Evolutionary conservation across 2,888 invertebrate species (phyloP), one percentile per base, ranked within the genome.

Genomic region (Ophraella communa): DNA sequence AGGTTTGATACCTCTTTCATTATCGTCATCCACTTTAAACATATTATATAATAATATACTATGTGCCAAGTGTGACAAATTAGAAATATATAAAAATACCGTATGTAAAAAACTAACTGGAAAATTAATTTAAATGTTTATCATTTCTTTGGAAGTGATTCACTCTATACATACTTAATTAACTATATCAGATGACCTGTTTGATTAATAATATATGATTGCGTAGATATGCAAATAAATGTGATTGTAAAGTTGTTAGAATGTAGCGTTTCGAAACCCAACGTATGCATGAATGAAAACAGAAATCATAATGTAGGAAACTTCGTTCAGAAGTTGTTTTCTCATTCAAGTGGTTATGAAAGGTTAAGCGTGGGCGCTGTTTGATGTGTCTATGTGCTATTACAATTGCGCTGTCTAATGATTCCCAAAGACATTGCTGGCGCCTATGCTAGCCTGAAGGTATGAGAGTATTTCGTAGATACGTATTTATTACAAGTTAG

Each of bases 311-410:
- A 72, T 71, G 60, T 72, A 71, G 73, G 73, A 73, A 73, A 73
- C 69, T 61, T 47, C 65, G 70, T 67, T 66, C 70, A 70, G 70
- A 66, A 73, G 71, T 72, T 69, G 72, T 73, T 73, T 72, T 74
- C 69, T 68, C 67, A 73, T 73, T 72, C 70, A 72, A 71, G 70
- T 71, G 72, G 70, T 73, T 74, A 73, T 71, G 74, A 74, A 74
- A 74, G 73, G 65, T 55, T 61, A 53, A 64, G 74, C 72, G 74
- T 74, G 71, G 74, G 71, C 61, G 54, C 51, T 52, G 66, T 68
- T 72, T 71, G 73, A 74, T 73, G 73, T 73, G 73, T 72, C 72
- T 72, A 73, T 71, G 73, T 71, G 71, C 67, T 72, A 70, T 70
- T 68, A 69, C 67, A 67, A 69, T 70, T 71, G 70, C 71, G 69